Conservation (phyloP, 2,113 vertebrate species). For the Engraulis encrasicolus region DNA sequence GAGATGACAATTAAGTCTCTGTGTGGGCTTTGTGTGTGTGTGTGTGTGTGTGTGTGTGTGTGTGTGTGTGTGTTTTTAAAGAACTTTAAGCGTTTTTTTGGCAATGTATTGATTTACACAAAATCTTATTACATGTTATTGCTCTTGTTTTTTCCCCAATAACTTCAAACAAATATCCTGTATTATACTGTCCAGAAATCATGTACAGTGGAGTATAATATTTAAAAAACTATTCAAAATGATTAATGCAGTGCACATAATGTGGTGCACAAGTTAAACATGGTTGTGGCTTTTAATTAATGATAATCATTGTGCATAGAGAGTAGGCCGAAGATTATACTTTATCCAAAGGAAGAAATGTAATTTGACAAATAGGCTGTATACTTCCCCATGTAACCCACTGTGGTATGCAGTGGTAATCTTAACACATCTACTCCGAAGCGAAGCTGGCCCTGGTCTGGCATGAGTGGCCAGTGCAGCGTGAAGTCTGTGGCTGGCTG, state of each 20-base stretch:
- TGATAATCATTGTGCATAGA: not conserved
- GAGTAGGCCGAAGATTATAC: not conserved
- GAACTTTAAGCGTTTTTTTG: no score
- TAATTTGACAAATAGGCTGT: not conserved
- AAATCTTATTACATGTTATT: not conserved
- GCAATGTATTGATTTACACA: no score
- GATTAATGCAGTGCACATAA: not conserved
- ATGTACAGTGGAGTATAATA: not conserved
- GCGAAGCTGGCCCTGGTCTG: not conserved
- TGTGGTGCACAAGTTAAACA: not conserved
- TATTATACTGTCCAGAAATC: not conserved
- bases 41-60: no score
- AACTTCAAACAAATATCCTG: not conserved
- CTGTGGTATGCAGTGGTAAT: not conserved
- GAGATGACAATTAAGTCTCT: not conserved
- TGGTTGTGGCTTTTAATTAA: not conserved
- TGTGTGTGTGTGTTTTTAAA: no score
- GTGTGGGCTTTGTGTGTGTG: not conserved
- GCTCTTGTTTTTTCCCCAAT: not conserved
- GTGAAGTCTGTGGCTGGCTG: conserved; percentile 45
- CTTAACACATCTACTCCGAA: not conserved
- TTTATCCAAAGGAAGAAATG: not conserved
- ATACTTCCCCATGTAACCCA: not conserved
- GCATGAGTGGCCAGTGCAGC: conserved; percentile 46
- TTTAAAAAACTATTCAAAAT: not conserved